A percentile compares a stretch with the other conserved stretches of the same genome.
Conservation (phyloP, 2,113 vertebrate species). For the Natator depressus region DNA sequence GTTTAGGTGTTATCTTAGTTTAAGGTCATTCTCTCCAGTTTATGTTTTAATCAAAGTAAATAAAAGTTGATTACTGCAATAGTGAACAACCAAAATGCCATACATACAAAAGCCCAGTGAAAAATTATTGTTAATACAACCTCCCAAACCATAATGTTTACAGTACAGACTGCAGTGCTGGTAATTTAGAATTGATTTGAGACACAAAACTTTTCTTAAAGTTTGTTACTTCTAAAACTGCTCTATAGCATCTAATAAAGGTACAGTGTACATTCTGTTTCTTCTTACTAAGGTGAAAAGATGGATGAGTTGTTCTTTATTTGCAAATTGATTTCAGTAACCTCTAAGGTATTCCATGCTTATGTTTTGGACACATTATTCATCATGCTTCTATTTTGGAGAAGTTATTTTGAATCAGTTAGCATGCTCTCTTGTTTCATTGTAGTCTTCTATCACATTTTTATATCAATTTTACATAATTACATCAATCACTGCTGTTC, state of each 20-base stretch:
- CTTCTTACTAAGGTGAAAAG: neutral
- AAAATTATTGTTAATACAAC: neutral
- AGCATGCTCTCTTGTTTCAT: neutral
- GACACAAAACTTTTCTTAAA: neutral
- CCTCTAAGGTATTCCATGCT: neutral
- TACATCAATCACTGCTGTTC: neutral
- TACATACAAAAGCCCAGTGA: neutral
- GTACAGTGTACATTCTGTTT: neutral
- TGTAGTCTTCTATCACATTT: neutral
- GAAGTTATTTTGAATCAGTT: constrained; percentile 17
- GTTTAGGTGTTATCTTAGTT: neutral
- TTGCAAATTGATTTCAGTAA: constrained; percentile 49
- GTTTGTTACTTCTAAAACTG: neutral
- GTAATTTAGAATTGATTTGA: neutral
- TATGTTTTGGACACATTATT: constrained; percentile 18
- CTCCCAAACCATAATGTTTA: neutral
- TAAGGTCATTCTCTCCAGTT: neutral
- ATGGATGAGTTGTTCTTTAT: constrained; percentile 15
- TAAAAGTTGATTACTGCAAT: neutral
- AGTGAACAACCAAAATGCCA: neutral
- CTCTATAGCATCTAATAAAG: neutral
- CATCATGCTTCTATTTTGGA: constrained; percentile 44
- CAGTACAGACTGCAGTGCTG: too few relatives aligned
- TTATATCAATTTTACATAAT: constrained; percentile 32
- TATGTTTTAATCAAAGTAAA: neutral